Conservation (phyloP, 2,797 vertebrate species). For the Xenopus petersii region DNA sequence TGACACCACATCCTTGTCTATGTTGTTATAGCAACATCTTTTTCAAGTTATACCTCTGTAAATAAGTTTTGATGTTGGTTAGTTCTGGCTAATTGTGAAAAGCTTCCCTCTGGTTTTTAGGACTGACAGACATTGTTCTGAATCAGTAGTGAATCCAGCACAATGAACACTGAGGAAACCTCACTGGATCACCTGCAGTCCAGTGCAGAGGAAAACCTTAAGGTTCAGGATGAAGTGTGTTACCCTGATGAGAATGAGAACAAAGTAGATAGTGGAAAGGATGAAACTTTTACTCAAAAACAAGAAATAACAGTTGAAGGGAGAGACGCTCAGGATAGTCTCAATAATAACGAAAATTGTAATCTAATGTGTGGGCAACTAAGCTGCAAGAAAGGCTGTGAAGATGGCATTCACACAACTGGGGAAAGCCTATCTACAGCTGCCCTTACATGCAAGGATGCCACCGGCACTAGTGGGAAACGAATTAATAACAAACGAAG, state of each 20-base stretch:
- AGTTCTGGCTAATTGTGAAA: too few species aligned
- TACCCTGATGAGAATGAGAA: slow-evolving; percentile 72
- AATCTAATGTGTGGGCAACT: slow-evolving; percentile 49
- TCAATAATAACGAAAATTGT: slow-evolving; percentile 72
- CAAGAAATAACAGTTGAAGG: slow-evolving; percentile 55
- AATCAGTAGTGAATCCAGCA: neutral
- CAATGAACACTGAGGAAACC: slow-evolving; percentile 68
- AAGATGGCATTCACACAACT: slow-evolving; percentile 34
- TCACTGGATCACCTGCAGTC: slow-evolving; percentile 57
- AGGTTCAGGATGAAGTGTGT: slow-evolving; percentile 48
- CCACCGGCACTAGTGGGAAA: slow-evolving; percentile 49
- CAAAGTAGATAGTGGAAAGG: slow-evolving; percentile 54
- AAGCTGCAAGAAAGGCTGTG: slow-evolving; percentile 42
- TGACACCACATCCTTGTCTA: too few species aligned
- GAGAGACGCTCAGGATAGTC: slow-evolving; percentile 65
- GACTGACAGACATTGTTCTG: slow-evolving; percentile 46
- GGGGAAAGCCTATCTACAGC: slow-evolving; percentile 44
- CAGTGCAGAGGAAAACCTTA: slow-evolving; percentile 58
- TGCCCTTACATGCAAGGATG: slow-evolving; percentile 52
- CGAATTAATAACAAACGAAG: slow-evolving; percentile 56
- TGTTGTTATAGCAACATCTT: too few species aligned
- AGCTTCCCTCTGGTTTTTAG: slow-evolving; percentile 55
- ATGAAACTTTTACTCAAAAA: slow-evolving; percentile 49
- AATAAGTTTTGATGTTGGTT: too few species aligned
- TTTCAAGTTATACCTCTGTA: too few species aligned